Base-by-base conservation (phyloP, 2,888 invertebrate genomes). In the Tetheella fluctuosa region DNA sequence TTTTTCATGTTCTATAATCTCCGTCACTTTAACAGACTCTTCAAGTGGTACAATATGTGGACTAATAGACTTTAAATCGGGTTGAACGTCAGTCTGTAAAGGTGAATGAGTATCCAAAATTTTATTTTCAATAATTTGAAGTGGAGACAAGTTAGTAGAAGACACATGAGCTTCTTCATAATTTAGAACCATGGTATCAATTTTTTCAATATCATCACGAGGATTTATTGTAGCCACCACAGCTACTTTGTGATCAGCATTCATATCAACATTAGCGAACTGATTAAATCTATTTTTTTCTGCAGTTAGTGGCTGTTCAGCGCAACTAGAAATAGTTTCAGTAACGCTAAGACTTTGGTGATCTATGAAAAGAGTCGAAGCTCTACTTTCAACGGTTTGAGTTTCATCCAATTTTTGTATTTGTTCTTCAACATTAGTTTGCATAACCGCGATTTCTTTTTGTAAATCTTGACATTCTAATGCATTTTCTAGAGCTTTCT, bases 311-410 rank as follows among this genome's bases (percentile, higher is more conserved):
- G 77, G 86, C 83, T 86, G 84, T 91, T 95, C 95, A 79, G 85
- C 92, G 57, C 94, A 88, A 59, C 86, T 85, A 4, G 90, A 74
- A 59, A 93, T 75, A 0, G 94, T 78, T 85, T 95, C 94, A 7
- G 93, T 95, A 15, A 96, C 88, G 74, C 94, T 94, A 54, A 96
- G 68, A 68, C 95, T 88, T 95, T 94, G 75, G 86, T 94, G 91
- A 90, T 94, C 79, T 87, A 93, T 82, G 94, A 94, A 90, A 34
- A 94, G 75, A 59, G 91, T 85, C 8, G 91, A 92, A 25, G 95
- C 96, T 62, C 83, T 83, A 64, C 94, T 95, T 15, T 74, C 69
- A 28, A 94, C 77, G 4, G 92, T 85, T 85, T 95, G 94, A 67
- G 91, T 94, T 75, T 95, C 94, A 20, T 90, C 76, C 42, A 94